These are phyloP conservation scores for Gibbula magus DNA, from an alignment of 2,888 invertebrate species.

Conservation along the genomic window DNA sequence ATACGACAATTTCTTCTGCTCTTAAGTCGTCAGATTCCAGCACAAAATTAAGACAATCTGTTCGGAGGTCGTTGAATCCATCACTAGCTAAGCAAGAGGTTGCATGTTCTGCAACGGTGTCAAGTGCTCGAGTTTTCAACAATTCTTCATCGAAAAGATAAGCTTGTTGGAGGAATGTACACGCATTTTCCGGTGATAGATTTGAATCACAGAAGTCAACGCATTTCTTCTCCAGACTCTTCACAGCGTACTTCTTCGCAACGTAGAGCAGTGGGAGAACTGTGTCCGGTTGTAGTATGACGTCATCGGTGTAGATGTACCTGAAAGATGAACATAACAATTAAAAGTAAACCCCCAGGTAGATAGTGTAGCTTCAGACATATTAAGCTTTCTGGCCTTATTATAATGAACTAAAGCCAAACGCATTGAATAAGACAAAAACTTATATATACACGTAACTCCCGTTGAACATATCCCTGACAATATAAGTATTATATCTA, in stretches of 20 bases:
- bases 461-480: too few relatives aligned
- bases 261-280: conserved; percentile 21
- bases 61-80: not conserved
- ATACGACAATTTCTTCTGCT: not conserved
- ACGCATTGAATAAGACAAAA: too few relatives aligned
- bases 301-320: not conserved
- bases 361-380: too few relatives aligned
- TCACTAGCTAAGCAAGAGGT: not conserved
- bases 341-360: too few relatives aligned
- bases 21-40: not conserved
- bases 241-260: conserved; percentile 22
- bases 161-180: conserved; percentile 21
- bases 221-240: conserved; percentile 18
- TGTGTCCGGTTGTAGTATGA: not conserved
- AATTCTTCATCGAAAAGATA: conserved; percentile 1
- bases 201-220: not conserved
- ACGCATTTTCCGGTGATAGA: conserved; percentile 10
- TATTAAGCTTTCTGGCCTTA: too few relatives aligned
- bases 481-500: too few relatives aligned
- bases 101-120: not conserved
- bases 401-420: too few relatives aligned
- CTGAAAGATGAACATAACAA: too few relatives aligned
- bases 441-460: too few relatives aligned
- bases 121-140: not conserved
- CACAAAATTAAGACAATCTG: not conserved